Evolutionary conservation across 2,797 vertebrate species (phyloP).

Genomic region (Aulostomus chinensis): DNA sequence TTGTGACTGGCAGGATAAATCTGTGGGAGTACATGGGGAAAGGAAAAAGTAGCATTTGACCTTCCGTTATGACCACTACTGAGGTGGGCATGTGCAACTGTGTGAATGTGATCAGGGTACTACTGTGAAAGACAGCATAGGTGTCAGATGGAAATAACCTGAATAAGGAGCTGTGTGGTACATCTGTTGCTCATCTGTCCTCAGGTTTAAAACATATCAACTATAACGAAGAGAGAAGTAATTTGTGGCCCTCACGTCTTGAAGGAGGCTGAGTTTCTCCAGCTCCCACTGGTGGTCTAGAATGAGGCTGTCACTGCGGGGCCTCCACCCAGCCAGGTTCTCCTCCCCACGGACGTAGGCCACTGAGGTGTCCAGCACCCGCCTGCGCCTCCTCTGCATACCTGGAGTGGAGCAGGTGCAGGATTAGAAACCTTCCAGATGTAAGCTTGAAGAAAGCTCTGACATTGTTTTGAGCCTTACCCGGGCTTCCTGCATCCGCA

Average conservation of each 20-base stretch:
- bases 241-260: slow-evolving; percentile 81
- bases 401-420: slow-evolving; percentile 70
- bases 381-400: slow-evolving; percentile 93
- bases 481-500: slow-evolving; percentile 93
- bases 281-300: slow-evolving; percentile 97
- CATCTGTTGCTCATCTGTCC: no score
- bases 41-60: no score
- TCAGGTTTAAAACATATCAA: neutral
- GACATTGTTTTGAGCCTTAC: slow-evolving; percentile 59
- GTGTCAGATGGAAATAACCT: no score
- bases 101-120: no score
- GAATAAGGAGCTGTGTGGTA: no score
- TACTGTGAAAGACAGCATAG: no score
- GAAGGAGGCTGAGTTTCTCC: slow-evolving; percentile 95
- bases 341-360: slow-evolving; percentile 95
- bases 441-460: neutral
- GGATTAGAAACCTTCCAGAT: slow-evolving; percentile 3
- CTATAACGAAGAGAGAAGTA: neutral
- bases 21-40: no score
- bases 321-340: slow-evolving; percentile 96
- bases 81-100: no score
- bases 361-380: slow-evolving; percentile 94
- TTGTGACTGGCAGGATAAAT: no score
- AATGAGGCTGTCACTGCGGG: slow-evolving; percentile 95
- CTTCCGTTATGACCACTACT: no score